Percentiles rank a stretch among this genome's conserved stretches.
Evolutionary conservation across 2,113 vertebrate genomes (phyloP).

Genomic region (Lontra canadensis): DNA sequence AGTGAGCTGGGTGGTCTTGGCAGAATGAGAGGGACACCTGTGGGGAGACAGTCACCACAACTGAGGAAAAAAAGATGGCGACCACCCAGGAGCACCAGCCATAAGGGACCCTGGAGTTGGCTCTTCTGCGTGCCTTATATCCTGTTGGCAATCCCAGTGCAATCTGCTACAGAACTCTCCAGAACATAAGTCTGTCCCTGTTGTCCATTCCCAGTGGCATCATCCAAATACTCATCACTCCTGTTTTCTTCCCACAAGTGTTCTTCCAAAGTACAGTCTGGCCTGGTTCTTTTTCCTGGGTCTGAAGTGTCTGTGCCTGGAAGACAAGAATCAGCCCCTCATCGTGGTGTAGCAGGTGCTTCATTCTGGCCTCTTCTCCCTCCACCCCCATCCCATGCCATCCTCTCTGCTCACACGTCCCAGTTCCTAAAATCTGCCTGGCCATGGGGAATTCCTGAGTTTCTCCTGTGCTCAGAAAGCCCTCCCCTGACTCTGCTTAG

Average conservation of each 20-base stretch:
- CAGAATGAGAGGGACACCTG: background rate
- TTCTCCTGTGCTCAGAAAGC: background rate
- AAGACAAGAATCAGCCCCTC: background rate
- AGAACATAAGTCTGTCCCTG: background rate
- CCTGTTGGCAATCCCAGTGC: background rate
- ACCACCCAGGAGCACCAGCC: background rate
- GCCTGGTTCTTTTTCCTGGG: background rate
- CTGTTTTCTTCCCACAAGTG: background rate
- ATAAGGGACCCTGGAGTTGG: background rate
- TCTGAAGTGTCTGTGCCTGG: background rate
- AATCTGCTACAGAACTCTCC: background rate
- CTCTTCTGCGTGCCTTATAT: background rate
- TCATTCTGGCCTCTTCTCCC: background rate
- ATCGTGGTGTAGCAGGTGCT: background rate
- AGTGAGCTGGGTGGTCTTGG: background rate
- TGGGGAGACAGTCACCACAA: background rate
- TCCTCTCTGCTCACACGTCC: background rate
- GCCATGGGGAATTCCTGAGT: background rate
- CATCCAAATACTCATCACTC: background rate
- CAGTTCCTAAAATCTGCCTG: background rate
- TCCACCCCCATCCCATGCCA: fast-evolving
- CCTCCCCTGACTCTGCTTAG: background rate
- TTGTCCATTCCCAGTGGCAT: background rate
- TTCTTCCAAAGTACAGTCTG: background rate
- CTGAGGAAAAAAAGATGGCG: background rate